These are phyloP conservation scores for Kryptopterus vitreolus DNA, from an alignment of 2,797 vertebrate genomes.

Conservation along the genomic window DNA sequence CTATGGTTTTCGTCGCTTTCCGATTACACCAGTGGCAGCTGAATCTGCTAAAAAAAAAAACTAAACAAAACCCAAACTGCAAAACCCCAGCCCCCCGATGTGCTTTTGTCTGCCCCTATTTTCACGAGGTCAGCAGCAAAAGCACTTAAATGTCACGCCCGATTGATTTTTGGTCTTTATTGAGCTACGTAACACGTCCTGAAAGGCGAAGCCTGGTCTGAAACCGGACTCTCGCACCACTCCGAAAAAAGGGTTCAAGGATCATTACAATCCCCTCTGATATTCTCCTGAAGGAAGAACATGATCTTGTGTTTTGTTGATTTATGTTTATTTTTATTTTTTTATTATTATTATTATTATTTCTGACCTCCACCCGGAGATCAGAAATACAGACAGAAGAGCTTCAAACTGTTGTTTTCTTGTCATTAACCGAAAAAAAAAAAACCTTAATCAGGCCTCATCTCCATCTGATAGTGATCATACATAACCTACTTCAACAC, in stretches of 20 bases:
- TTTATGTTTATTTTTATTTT: no score
- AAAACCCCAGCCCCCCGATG: background rate
- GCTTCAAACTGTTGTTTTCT: background rate
- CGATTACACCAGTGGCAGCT: background rate
- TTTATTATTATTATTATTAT: no score
- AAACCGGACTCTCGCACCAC: constrained; percentile 6
- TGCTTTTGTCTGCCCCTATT: background rate
- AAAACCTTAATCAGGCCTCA: background rate
- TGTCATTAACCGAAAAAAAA: background rate
- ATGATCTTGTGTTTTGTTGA: background rate
- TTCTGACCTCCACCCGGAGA: no score
- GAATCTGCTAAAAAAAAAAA: background rate
- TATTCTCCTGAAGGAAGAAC: background rate
- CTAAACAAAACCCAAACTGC: background rate
- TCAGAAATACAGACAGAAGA: background rate
- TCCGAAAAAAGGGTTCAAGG: background rate
- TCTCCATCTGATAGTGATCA: background rate
- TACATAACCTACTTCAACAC: background rate
- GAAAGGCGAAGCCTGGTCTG: background rate
- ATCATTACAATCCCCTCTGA: background rate
- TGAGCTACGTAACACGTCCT: background rate
- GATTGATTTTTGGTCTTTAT: background rate
- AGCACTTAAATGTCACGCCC: no score
- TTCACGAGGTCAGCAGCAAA: background rate
- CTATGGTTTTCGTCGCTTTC: background rate